phyloP scores from a whole-genome alignment of 1,140 invertebrate genomes.

The Neoseiulus cucumeris region DNA sequence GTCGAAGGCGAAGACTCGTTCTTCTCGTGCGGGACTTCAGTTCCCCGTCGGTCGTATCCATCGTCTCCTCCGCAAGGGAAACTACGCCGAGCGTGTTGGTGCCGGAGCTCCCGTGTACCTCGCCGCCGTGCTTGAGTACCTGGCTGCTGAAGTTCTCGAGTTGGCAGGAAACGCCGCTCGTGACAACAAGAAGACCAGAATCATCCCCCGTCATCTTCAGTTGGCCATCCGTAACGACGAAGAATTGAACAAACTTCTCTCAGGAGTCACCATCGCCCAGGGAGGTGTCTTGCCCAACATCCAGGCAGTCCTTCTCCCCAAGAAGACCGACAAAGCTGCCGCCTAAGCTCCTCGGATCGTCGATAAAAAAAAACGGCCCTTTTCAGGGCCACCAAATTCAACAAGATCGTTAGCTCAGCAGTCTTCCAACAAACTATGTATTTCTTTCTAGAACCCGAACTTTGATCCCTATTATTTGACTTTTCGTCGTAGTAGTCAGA shows the following conservation, averaged over 20 bases:
- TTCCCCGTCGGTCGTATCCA: conserved; percentile 30
- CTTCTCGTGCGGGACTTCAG: conserved; percentile 27
- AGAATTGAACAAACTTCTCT: conserved; percentile 29
- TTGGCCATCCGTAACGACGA: conserved; percentile 33
- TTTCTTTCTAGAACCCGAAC: no score
- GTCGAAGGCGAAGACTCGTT: conserved; percentile 21
- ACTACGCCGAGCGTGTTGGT: conserved; percentile 42
- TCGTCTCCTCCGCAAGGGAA: conserved; percentile 25
- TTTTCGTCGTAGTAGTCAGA: no score
- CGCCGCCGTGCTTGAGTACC: conserved; percentile 29
- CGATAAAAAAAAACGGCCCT: conserved; percentile 1
- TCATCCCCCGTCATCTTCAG: conserved; percentile 34
- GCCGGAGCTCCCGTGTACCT: conserved; percentile 33
- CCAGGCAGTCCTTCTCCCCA: conserved; percentile 43
- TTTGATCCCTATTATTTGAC: no score
- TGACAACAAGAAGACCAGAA: conserved; percentile 35
- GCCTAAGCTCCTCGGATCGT: background rate
- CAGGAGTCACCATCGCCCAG: conserved; percentile 46
- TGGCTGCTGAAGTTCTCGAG: conserved; percentile 33
- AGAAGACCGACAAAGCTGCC: conserved; percentile 34
- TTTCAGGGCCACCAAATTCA: conserved; percentile 3
- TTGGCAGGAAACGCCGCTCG: conserved; percentile 51
- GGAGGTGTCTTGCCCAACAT: conserved; percentile 54
- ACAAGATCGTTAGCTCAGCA: background rate
- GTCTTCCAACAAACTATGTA: no score